Base-by-base conservation (phyloP, 2,888 invertebrate species). In the Leucania comma region DNA sequence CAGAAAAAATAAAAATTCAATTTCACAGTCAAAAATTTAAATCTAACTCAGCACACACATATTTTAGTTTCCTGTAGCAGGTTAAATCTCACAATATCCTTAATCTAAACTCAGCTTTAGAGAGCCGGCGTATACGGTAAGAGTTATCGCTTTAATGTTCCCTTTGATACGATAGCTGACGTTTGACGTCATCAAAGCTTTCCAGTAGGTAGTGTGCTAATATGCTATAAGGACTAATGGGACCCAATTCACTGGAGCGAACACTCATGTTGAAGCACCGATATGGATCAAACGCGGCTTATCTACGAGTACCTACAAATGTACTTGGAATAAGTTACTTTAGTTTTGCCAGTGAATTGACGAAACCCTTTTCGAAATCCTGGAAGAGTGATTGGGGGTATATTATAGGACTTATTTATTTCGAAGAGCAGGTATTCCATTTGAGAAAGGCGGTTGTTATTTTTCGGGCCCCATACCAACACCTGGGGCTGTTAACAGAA, bases 161-260 rank as follows among this genome's bases (percentile, higher is more conserved):
- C 81, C 71, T 81, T 78, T 78, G 78, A 78, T 56, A 81, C 78
- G 62, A 76, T 62, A 80, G 81, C 78, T 81, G 71, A 81, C 65
- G 62, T 70, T 65, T 81, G 81, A 77, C 78, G 58, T 70, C 81
- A 77, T 62, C 81, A 77, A 78, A 78, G 78, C 78, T 81, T 81
- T 77, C 81, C 71, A 65, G 81, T 78, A 78, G 59, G 71, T 81
- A 65, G 71, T 77, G 65, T 78, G 22, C 64, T 70, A 77, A 77
- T 81, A 76, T 56, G 65, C 78, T 63, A 60, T 81, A 70, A 56
- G 51, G 58, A 70, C 81, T 81, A 78, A 78, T 78, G 65, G 71
- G 46, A 42, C 60, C 64, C 32, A 81, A 81, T 65, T 81, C 78
- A 81, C 65, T 66, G 71, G 48, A 77, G 70, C 64, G 65, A 77